Evolutionary conservation across 2,113 vertebrate genomes (phyloP), one percentile per base, ranked within the genome.

Genomic region (Microtus oregoni): DNA sequence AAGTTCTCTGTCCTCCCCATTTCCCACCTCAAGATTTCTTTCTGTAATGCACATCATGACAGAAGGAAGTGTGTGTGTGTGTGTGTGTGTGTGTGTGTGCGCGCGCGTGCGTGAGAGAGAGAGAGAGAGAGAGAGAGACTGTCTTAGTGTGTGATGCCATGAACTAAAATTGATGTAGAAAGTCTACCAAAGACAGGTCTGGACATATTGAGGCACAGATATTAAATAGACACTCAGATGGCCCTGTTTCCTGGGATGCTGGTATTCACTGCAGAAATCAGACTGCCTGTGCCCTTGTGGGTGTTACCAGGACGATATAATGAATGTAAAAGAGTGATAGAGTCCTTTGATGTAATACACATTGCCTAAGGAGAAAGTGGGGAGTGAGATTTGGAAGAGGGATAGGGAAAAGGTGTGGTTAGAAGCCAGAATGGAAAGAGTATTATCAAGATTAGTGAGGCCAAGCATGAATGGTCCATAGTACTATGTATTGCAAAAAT

Each of bases 401-500:
- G 44, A 15, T 75, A 47, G 85, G 13, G 67, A 82, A 17, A 28
- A 32, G 61, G 9, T 9, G 11, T 20, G 17, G 20, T 55, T 9
- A 68, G 55, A 88, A 79, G 12, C 68, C 9, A 30, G 47, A 15
- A 11, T 30, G 26, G 26, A 55, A 79, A 55, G 44, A n/a, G 68
- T 20, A 2, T 0, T 20, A 19, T 32, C n/a, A n/a, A 72, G 50
- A 4, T n/a, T 20, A 17, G 4, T 2, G 17, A 73, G 70, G 68
- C 78, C 78, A 3, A 0, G 8, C 26, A 26, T 9, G 47, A 52
- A 38, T 8, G 7, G 32, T 4, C 17, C 8, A 52, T 3, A n/a
- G 19, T 17, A 0, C n/a, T 22, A 14, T 47, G 3, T 63, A 22
- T 17, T 79, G 7, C 24, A n/a, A 50, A 67, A 9, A 17, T 0